Base-by-base conservation (phyloP, 2,113 vertebrate species). In the Centrocercus urophasianus region DNA sequence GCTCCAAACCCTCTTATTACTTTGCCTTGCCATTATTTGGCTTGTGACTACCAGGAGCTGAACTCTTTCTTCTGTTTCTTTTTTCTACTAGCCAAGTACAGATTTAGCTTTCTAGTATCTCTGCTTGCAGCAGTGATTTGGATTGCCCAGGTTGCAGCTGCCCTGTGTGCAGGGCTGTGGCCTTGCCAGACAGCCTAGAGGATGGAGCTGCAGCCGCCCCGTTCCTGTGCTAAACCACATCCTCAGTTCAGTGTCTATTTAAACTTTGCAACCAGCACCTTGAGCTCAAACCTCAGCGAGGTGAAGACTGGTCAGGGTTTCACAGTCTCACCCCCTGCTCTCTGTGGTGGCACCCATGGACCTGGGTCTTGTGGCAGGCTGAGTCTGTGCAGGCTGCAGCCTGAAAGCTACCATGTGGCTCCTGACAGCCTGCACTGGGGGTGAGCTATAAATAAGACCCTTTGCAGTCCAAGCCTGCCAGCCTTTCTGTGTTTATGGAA, bases 261-360 rank as follows among this genome's bases (percentile, higher is more conserved):
- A 73, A 76, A 63, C 59, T 54, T 18, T 73, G 64, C 88, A 89
- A 93, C 65, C 67, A 63, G 45, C 79, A 88, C 79, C 88, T 86
- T 20, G 28, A 88, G 79, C 48, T 93, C 10, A 59, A 77, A 30
- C 59, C 65, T 87, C 10, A 2, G 28, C 20, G 64, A 21, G 3
- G 16, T 4, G 25, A 56, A 77, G 76, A 25, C 10, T 32, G 45
- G 65, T 38, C 59, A 71, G 72, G 14, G 28, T 63, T 83, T 11
- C 3, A 1, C 0, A 0, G 11, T n/a, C 7, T 10, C 20, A 61
- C 7, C 19, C 81, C n/a, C 48, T 42, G 10, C 14, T 52, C 13
- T 7, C 13, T 8, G 1, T 21, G 38, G 5, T 77, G 79, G 21
- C 15, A 10, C 24, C 30, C 7, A 6, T 2, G 50, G 9, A 3